Percentiles rank a stretch among this genome's conserved stretches.
Conservation (phyloP, 2,797 vertebrate species). For the Babyrousa celebensis region DNA sequence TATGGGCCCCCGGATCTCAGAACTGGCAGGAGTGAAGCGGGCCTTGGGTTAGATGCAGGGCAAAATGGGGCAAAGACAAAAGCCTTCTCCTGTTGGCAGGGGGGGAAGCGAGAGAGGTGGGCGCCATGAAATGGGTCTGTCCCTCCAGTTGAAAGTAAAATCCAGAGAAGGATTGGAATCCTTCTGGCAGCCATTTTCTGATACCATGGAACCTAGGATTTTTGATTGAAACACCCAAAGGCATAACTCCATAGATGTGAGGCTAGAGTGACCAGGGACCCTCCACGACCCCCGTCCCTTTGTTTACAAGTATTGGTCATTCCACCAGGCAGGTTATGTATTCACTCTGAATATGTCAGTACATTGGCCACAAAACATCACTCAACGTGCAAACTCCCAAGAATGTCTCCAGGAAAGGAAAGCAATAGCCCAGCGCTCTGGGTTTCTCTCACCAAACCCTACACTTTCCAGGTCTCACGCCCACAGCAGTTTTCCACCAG, state of each 20-base stretch:
- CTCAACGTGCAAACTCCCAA: background rate
- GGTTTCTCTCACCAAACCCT: conserved; percentile 30
- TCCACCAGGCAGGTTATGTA: background rate
- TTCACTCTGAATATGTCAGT: conserved; percentile 19
- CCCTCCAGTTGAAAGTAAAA: background rate
- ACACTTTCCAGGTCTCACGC: background rate
- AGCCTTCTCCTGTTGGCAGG: background rate
- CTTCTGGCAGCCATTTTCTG: conserved; percentile 10
- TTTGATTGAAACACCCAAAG: conserved; percentile 32
- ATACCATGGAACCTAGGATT: background rate
- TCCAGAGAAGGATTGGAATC: background rate
- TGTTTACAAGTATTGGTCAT: conserved; percentile 35
- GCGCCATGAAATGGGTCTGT: background rate
- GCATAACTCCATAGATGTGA: background rate
- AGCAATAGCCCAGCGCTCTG: conserved; percentile 69
- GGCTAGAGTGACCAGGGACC: background rate
- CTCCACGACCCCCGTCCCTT: background rate
- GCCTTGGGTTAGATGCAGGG: background rate
- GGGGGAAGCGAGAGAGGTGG: background rate
- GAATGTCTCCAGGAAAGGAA: conserved; percentile 45
- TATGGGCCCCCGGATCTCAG: background rate
- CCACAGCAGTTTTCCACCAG: background rate
- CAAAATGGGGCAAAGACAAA: background rate
- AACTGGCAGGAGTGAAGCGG: background rate
- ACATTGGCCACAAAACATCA: conserved; percentile 71